These are phyloP conservation scores for Marcusenius ussheri DNA, from an alignment of 2,113 vertebrate species.

Conservation along the genomic window DNA sequence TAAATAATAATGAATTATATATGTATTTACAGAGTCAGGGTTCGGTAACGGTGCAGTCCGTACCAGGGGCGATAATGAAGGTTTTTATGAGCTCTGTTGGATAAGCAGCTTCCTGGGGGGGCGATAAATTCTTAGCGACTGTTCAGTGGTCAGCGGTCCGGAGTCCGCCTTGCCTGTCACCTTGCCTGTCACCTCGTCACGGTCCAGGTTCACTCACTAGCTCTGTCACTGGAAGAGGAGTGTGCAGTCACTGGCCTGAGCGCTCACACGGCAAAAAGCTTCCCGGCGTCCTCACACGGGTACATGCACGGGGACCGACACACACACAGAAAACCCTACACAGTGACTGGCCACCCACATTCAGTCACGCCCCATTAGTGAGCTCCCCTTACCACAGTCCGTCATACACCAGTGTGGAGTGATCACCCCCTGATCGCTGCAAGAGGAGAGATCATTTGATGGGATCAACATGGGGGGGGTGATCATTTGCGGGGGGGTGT, in stretches of 20 bases:
- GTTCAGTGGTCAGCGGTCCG: neutral
- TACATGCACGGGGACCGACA: constrained; percentile 18
- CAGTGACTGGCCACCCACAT: neutral
- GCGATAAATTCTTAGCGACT: neutral
- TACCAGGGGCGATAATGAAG: neutral
- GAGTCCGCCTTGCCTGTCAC: neutral
- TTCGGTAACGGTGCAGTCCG: neutral
- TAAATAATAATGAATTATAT: neutral
- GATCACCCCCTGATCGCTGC: neutral
- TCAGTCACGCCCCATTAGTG: neutral
- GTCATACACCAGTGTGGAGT: neutral
- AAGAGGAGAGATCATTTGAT: neutral
- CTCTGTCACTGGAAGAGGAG: neutral
- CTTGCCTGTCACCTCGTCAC: neutral
- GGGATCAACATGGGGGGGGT: neutral
- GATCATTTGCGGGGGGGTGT: neutral
- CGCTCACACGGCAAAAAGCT: neutral
- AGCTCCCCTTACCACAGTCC: neutral
- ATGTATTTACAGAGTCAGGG: neutral
- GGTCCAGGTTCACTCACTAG: neutral
- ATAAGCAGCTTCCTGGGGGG: neutral
- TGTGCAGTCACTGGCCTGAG: too few relatives aligned
- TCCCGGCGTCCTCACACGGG: constrained; percentile 5
- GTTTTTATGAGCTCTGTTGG: neutral
- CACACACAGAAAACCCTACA: constrained; percentile 31